These are phyloP conservation scores for Lasaia peninsularis DNA, from an alignment of 1,140 invertebrate genomes.

Conservation along the genomic window DNA sequence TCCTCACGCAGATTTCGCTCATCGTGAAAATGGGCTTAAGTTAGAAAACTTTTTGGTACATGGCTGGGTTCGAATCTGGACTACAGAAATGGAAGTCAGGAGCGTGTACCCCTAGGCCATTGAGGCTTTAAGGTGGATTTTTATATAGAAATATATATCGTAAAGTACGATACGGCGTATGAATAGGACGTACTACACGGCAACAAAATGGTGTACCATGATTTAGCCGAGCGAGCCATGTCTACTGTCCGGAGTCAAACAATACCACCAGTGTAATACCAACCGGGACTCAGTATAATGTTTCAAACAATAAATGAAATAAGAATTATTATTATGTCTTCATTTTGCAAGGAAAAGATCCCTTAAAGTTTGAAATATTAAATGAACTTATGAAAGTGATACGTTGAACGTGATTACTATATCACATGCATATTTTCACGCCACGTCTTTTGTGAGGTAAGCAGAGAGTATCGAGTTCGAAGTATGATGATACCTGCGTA, in stretches of 20 bases:
- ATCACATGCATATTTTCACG: too few species aligned
- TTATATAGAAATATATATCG: slow-evolving; percentile 24
- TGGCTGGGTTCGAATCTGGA: too few species aligned
- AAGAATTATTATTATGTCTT: slow-evolving; percentile 10
- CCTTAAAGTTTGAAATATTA: not conserved
- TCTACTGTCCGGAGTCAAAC: slow-evolving; percentile 17
- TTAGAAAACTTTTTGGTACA: too few species aligned
- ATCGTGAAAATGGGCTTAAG: too few species aligned
- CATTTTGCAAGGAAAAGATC: not conserved
- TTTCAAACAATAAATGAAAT: slow-evolving; percentile 27
- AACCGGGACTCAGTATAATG: slow-evolving; percentile 24
- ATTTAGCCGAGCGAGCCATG: slow-evolving; percentile 18
- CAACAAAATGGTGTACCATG: slow-evolving; percentile 23
- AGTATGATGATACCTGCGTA: too few species aligned
- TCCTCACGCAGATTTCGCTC: too few species aligned
- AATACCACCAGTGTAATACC: slow-evolving; percentile 18
- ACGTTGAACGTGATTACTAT: too few species aligned
- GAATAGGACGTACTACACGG: slow-evolving; percentile 18
- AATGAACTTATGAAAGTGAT: too few species aligned
- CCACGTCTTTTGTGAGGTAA: too few species aligned
- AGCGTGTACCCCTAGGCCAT: too few species aligned
- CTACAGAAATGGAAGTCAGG: too few species aligned
- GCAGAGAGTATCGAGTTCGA: too few species aligned
- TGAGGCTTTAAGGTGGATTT: not conserved
- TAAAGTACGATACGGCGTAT: slow-evolving; percentile 10